Conservation (phyloP, 1,140 invertebrate species). For the Apis laboriosa region DNA sequence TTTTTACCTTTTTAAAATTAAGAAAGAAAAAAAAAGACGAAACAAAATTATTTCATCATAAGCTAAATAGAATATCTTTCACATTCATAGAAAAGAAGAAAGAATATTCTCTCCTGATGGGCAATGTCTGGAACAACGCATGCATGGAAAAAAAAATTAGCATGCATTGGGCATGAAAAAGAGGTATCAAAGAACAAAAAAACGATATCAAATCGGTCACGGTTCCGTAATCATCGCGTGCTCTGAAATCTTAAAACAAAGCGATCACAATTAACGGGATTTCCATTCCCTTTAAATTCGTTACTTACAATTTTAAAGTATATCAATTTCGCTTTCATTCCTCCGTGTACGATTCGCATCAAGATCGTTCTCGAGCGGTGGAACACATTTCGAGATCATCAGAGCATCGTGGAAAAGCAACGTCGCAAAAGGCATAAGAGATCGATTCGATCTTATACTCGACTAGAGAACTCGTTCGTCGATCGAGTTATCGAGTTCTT, state of each 20-base stretch:
- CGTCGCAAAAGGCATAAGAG: constrained; percentile 9
- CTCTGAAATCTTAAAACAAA: constrained; percentile 28
- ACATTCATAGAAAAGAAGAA: neutral
- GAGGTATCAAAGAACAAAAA: neutral
- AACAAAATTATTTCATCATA: no score
- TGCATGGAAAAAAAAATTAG: neutral
- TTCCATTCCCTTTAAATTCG: constrained; percentile 10
- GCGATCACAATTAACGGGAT: constrained; percentile 6
- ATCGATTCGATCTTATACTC: neutral
- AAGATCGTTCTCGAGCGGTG: neutral
- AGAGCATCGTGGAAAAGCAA: neutral
- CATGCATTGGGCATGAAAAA: neutral
- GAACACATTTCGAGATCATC: neutral
- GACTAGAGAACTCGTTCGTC: neutral
- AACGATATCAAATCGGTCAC: neutral
- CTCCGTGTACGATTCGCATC: neutral
- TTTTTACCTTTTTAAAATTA: no score
- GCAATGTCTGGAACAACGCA: neutral
- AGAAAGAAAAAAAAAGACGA: no score
- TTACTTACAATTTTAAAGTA: neutral
- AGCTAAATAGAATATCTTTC: neutral
- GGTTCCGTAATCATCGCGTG: constrained; percentile 41
- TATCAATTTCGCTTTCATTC: constrained; percentile 27
- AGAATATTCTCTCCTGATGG: neutral
- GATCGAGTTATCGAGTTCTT: constrained; percentile 1